These are phyloP conservation scores for Blennius ocellaris DNA, from an alignment of 2,113 vertebrate genomes.

Conservation along the genomic window DNA sequence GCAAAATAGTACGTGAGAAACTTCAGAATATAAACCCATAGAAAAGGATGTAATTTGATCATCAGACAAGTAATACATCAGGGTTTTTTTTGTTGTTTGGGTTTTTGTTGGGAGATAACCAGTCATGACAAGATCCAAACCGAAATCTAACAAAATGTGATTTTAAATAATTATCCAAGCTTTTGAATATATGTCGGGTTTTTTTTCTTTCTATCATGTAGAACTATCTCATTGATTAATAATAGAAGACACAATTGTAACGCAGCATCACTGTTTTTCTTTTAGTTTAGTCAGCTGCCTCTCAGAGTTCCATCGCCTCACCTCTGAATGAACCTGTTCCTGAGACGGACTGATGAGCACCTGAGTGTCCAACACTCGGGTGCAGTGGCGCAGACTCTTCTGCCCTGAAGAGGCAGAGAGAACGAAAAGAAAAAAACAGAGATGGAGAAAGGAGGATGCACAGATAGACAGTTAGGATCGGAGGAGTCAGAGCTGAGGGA, in stretches of 20 bases:
- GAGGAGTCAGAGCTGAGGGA: conserved; percentile 9
- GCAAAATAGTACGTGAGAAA: neutral
- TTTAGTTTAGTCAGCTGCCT: too few relatives aligned
- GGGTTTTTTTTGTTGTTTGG: too few relatives aligned
- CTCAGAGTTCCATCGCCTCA: conserved; percentile 64
- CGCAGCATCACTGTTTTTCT: neutral
- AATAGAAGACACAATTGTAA: neutral
- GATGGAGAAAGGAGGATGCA: conserved; percentile 4
- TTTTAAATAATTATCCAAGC: neutral
- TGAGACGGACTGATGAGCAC: conserved; percentile 92
- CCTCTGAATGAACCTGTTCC: conserved; percentile 90
- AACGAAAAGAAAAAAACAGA: neutral
- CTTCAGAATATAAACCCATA: neutral
- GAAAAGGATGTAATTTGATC: too few relatives aligned
- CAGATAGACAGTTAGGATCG: conserved; percentile 10
- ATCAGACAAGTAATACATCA: neutral
- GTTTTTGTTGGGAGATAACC: too few relatives aligned
- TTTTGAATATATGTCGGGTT: too few relatives aligned
- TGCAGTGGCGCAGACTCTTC: conserved; percentile 89
- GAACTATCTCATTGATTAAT: too few relatives aligned
- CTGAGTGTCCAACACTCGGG: conserved; percentile 89
- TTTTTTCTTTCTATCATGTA: too few relatives aligned
- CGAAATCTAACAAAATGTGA: too few relatives aligned
- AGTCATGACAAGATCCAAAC: neutral
- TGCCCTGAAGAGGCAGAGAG: conserved; percentile 84